These are phyloP conservation scores for Synergus japonicus DNA, from an alignment of 2,888 invertebrate genomes.

Conservation along the genomic window DNA sequence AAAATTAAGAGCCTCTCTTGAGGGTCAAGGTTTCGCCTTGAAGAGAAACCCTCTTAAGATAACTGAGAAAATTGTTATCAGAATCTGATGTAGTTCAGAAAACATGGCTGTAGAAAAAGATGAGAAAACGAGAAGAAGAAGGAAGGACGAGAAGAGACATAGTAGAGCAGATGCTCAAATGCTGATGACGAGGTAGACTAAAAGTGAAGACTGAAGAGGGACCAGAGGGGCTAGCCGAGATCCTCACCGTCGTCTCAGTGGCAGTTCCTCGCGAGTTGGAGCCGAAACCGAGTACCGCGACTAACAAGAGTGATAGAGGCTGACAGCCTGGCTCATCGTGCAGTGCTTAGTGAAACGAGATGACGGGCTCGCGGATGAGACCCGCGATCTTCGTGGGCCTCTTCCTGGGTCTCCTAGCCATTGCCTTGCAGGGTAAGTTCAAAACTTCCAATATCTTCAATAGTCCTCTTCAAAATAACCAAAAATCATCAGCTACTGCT, in stretches of 20 bases:
- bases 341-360: slow-evolving; percentile 79
- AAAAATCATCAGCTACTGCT: neutral
- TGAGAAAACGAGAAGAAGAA: slow-evolving; percentile 37
- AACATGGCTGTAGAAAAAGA: neutral
- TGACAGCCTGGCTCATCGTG: slow-evolving; percentile 73
- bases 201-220: slow-evolving; percentile 44
- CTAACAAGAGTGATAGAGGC: slow-evolving; percentile 69
- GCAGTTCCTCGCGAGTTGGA: slow-evolving; percentile 73
- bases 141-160: slow-evolving; percentile 42
- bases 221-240: slow-evolving; percentile 63
- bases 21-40: slow-evolving; percentile 13
- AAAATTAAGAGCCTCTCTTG: neutral
- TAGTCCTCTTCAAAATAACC: neutral
- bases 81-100: neutral
- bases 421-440: slow-evolving; percentile 80
- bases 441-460: neutral
- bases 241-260: slow-evolving; percentile 69
- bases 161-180: slow-evolving; percentile 41
- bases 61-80: slow-evolving; percentile 20
- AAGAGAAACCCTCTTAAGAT: neutral
- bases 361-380: slow-evolving; percentile 80
- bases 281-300: slow-evolving; percentile 66
- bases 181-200: slow-evolving; percentile 42
- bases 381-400: slow-evolving; percentile 80
- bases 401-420: slow-evolving; percentile 79